Conservation (phyloP, 1,140 invertebrate species). For the Drosophila arawakana region DNA sequence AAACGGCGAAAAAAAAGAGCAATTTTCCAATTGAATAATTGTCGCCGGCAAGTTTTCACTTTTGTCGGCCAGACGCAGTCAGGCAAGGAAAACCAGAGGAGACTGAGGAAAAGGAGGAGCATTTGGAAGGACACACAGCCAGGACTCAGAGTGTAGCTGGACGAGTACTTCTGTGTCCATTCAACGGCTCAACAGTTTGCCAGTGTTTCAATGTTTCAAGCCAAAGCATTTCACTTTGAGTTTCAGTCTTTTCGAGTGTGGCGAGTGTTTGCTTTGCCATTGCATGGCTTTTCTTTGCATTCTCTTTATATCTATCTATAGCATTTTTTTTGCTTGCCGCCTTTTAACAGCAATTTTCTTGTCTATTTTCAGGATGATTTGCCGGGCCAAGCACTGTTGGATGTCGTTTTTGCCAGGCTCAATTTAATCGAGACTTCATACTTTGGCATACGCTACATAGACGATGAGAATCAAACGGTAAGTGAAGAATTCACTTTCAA, state of each 20-base stretch:
- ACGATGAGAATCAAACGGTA: constrained; percentile 95
- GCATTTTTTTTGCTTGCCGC: constrained; percentile 8
- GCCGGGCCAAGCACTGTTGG: constrained; percentile 93
- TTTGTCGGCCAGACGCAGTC: constrained; percentile 64
- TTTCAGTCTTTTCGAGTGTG: constrained; percentile 31
- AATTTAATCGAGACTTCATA: constrained; percentile 96
- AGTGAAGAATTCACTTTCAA: constrained; percentile 74
- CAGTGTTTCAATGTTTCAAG: constrained; percentile 61
- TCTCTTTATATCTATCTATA: background rate
- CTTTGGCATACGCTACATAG: constrained; percentile 95
- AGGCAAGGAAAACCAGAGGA: constrained; percentile 37
- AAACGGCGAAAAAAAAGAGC: constrained; percentile 51
- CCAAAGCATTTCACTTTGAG: background rate
- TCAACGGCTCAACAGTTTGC: constrained; percentile 80
- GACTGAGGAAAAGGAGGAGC: constrained; percentile 3
- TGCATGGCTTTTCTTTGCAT: constrained; percentile 44
- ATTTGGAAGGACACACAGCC: background rate
- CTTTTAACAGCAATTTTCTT: constrained; percentile 82
- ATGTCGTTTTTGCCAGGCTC: constrained; percentile 94
- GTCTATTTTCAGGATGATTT: constrained; percentile 91
- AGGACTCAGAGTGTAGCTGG: constrained; percentile 1
- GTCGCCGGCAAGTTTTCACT: constrained; percentile 80
- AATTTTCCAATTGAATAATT: constrained; percentile 84
- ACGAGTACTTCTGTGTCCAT: constrained; percentile 50
- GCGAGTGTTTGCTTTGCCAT: constrained; percentile 56